phyloP scores from a whole-genome alignment of 2,113 vertebrate species.

The Cryptotis parvus region DNA sequence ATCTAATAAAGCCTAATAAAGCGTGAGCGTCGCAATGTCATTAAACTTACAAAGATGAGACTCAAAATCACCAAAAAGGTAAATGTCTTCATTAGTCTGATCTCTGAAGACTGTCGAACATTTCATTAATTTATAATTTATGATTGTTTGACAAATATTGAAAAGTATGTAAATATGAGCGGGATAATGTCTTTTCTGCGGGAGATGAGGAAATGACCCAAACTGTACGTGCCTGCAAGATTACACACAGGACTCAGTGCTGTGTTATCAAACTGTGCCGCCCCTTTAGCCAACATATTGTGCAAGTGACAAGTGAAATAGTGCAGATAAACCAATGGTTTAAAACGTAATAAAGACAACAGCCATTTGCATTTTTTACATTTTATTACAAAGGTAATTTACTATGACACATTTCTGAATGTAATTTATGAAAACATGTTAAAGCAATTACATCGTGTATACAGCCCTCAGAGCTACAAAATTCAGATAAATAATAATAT shows the following conservation, averaged over 20 bases:
- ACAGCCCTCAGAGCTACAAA: constrained; percentile 86
- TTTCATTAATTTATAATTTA: constrained; percentile 99
- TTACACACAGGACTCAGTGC: constrained; percentile 96
- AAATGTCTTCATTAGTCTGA: constrained; percentile 98
- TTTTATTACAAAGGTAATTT: constrained; percentile 97
- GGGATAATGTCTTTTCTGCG: constrained; percentile 99
- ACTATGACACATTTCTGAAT: constrained; percentile 95
- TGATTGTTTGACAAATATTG: constrained; percentile 99
- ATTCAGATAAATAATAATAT: constrained; percentile 90
- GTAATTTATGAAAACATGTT: constrained; percentile 93
- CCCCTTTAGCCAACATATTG: constrained; percentile 93
- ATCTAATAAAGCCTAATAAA: constrained; percentile 99
- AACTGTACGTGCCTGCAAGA: constrained; percentile 96
- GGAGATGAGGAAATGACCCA: constrained; percentile 99
- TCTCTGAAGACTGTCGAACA: constrained; percentile 97
- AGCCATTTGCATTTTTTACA: constrained; percentile 97
- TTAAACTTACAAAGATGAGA: constrained; percentile 95
- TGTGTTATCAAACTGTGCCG: constrained; percentile 96
- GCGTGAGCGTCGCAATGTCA: constrained; percentile 94
- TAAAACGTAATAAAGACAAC: constrained; percentile 95
- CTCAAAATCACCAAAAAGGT: constrained; percentile 93
- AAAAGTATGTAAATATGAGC: constrained; percentile 99
- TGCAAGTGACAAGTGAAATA: constrained; percentile 98
- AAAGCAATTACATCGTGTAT: constrained; percentile 91
- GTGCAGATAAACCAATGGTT: constrained; percentile 99